Base-by-base conservation (phyloP, 2,113 vertebrate species). In the Numida meleagris region DNA sequence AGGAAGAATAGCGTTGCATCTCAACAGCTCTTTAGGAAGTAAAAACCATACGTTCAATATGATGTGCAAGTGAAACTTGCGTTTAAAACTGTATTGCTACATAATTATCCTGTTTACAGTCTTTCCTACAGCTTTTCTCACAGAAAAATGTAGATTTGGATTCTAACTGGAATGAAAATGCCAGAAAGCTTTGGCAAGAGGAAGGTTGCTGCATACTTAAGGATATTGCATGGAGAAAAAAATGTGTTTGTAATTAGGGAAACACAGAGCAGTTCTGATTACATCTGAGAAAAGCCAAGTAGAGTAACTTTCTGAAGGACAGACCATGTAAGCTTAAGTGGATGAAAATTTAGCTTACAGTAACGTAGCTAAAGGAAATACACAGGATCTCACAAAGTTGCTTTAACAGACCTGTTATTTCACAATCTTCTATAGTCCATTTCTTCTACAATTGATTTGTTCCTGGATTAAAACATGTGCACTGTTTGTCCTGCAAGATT, bases 211-310 rank as follows among this genome's bases (percentile, higher is more conserved):
- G 95, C 96, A 94, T 97, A 90, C 96, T 97, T 94, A 94, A 90
- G 92, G 95, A 95, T 96, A 97, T 94, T 96, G 72, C 57, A 55
- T n/a, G 74, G 94, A 88, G 95, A 95, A 95, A 96, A 78, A 98
- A 98, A 98, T 98, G 95, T 98, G 98, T 97, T 98, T 98, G 94
- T 84, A 97, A 97, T 98, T 98, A 98, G 81, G 82, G 83, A 91
- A 96, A 95, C 89, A 93, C 90, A 97, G 95, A 97, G 77, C 89
- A 90, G 91, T 92, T 97, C 97, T 71, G 88, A 96, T 97, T 98
- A 89, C 92, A 95, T 97, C 93, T 96, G 87, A 95, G 94, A 53
- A 78, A 94, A 96, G 93, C 91, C 95, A 96, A 95, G 89, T 77
- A 94, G 94, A 93, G 62, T 62, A 96, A 94, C 91, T 96, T 97